Evolutionary conservation across 2,797 vertebrate species (phyloP).

Genomic region (Myripristis murdjan): DNA sequence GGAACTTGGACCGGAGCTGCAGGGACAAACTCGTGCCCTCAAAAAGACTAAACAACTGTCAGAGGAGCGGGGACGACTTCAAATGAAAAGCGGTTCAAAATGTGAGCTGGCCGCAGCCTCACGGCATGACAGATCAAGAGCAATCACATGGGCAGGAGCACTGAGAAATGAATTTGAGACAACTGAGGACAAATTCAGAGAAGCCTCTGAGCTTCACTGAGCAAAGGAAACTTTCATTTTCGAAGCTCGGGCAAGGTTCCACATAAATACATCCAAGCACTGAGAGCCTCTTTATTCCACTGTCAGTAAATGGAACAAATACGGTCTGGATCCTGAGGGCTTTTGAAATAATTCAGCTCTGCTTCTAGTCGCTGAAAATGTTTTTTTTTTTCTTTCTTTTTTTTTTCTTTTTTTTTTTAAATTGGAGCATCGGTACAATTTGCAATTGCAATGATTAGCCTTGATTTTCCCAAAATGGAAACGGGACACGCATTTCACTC

Average conservation of each 20-base stretch:
- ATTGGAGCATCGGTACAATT: slow-evolving; percentile 4
- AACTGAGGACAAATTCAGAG: slow-evolving; percentile 35
- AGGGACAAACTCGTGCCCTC: slow-evolving; percentile 50
- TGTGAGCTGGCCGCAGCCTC: slow-evolving; percentile 57
- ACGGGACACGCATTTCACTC: slow-evolving; percentile 9
- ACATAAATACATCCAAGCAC: slow-evolving; percentile 34
- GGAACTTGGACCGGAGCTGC: slow-evolving; percentile 41
- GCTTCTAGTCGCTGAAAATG: not conserved
- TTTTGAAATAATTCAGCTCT: not conserved
- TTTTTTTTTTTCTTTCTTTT: too few relatives aligned
- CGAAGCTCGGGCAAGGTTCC: slow-evolving; percentile 42
- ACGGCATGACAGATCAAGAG: slow-evolving; percentile 76
- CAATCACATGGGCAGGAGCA: slow-evolving; percentile 57
- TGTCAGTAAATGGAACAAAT: slow-evolving; percentile 26
- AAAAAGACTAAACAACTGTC: slow-evolving; percentile 45
- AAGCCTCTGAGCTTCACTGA: slow-evolving; percentile 39
- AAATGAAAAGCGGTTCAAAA: slow-evolving; percentile 65
- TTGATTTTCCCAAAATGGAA: not conserved
- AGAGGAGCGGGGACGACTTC: slow-evolving; percentile 60
- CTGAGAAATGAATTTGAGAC: slow-evolving; percentile 48
- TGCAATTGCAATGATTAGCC: not conserved
- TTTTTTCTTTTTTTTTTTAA: too few relatives aligned
- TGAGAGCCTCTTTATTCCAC: slow-evolving; percentile 20
- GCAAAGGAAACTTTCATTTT: slow-evolving; percentile 54
- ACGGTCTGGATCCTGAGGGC: slow-evolving; percentile 5